Evolutionary conservation across 2,797 vertebrate species (phyloP).

Genomic region (Tachyglossus aculeatus): DNA sequence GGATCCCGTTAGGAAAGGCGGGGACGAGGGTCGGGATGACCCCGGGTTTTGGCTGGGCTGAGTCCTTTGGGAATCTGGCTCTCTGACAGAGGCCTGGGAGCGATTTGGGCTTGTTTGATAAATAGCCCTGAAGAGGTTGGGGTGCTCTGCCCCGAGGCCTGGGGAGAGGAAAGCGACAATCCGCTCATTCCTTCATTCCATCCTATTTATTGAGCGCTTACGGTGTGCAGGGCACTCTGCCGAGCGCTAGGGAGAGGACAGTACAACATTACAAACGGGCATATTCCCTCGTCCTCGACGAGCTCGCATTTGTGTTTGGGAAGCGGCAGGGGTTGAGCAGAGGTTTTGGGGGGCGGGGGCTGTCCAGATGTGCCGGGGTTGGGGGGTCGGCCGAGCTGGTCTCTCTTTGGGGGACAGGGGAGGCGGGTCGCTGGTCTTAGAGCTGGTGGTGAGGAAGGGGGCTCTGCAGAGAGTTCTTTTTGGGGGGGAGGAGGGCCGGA

Average conservation of each 20-base stretch:
- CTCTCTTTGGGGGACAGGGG: background rate
- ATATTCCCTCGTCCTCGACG: too few relatives aligned
- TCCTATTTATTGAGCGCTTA: too few relatives aligned
- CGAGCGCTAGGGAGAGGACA: too few relatives aligned
- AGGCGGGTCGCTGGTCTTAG: background rate
- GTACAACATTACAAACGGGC: too few relatives aligned
- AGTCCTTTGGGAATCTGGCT: slow-evolving; percentile 1
- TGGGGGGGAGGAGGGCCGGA: background rate
- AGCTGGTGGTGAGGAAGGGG: background rate
- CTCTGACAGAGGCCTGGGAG: background rate
- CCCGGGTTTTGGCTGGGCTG: too few relatives aligned
- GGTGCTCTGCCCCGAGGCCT: background rate
- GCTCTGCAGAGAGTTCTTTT: background rate
- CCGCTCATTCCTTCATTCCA: too few relatives aligned
- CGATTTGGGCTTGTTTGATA: slow-evolving; percentile 17
- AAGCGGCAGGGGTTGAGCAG: background rate
- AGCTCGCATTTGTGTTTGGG: background rate
- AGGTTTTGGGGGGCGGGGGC: too few relatives aligned
- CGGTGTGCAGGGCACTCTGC: too few relatives aligned
- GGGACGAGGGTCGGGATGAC: too few relatives aligned
- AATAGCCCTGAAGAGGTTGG: slow-evolving; percentile 49
- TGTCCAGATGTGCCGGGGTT: background rate
- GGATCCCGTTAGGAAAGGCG: too few relatives aligned
- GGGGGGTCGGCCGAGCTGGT: background rate
- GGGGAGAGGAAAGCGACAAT: too few relatives aligned